A percentile compares a stretch with the other conserved stretches of the same genome.
Evolutionary conservation across 2,888 invertebrate genomes (phyloP).

Genomic region (Parthenolecanium corni): DNA sequence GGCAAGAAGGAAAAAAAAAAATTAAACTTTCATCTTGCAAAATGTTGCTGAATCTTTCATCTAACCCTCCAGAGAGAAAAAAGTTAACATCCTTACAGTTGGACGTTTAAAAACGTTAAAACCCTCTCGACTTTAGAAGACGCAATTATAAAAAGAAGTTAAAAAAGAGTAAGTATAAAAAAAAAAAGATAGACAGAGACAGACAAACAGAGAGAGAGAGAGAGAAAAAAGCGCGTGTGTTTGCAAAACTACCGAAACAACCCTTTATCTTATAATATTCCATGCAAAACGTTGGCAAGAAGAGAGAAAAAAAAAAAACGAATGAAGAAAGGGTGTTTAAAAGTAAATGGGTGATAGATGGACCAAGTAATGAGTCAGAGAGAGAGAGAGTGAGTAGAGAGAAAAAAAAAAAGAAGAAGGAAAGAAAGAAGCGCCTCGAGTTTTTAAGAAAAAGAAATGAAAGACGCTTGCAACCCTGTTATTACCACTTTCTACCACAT

Average conservation of each 20-base stretch:
- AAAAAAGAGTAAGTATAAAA: conserved; percentile 14
- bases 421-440: neutral
- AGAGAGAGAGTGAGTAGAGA: conserved; percentile 13
- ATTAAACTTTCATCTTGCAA: too few relatives aligned
- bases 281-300: conserved; percentile 5
- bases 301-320: too few relatives aligned
- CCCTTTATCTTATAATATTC: conserved; percentile 27
- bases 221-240: conserved; percentile 23
- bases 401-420: too few relatives aligned
- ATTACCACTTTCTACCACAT: conserved; percentile 23
- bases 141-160: neutral
- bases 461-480: conserved; percentile 23
- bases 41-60: too few relatives aligned
- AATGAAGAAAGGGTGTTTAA: conserved; percentile 25
- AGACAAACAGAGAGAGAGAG: too few relatives aligned
- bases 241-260: conserved; percentile 25
- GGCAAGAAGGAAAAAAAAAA: neutral
- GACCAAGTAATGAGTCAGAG: conserved; percentile 25
- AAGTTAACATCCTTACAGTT: too few relatives aligned
- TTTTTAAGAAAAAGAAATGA: conserved; percentile 25
- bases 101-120: neutral
- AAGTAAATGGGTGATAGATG: conserved; percentile 27
- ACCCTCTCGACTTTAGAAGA: conserved; percentile 2
- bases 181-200: conserved; percentile 28
- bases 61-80: neutral